Conservation (phyloP, 2,888 invertebrate species). For the Idaea aversata region DNA sequence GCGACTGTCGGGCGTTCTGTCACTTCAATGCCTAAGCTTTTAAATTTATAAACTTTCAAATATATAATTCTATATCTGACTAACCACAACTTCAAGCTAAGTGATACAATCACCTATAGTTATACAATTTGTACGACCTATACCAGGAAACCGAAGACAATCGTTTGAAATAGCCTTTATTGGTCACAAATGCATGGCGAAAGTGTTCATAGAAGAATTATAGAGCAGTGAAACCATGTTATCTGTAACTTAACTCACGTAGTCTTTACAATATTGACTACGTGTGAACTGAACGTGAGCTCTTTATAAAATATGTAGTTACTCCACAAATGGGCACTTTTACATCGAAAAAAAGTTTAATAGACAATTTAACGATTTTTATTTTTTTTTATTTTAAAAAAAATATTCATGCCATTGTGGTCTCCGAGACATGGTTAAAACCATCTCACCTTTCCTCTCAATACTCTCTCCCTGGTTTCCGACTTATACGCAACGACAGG, state of each 20-base stretch:
- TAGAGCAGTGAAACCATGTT: slow-evolving; percentile 60
- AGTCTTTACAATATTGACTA: neutral
- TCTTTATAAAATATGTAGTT: neutral
- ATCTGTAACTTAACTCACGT: neutral
- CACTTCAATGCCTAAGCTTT: too few species aligned
- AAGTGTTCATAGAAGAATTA: slow-evolving; percentile 34
- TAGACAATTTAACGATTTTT: neutral
- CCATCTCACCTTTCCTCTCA: too few species aligned
- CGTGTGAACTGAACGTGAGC: neutral
- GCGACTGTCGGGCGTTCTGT: too few species aligned
- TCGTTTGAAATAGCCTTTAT: neutral
- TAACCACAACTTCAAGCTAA: neutral
- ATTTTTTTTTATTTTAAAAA: too few species aligned
- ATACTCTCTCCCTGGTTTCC: too few species aligned
- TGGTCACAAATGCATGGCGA: slow-evolving; percentile 15
- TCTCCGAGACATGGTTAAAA: too few species aligned
- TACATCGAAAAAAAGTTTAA: neutral
- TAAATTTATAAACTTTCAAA: too few species aligned
- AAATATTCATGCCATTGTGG: too few species aligned
- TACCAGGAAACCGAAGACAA: neutral
- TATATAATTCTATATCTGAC: too few species aligned
- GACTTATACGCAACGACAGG: too few species aligned
- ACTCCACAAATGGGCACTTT: neutral
- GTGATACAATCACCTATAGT: neutral
- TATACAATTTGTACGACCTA: neutral